These are phyloP conservation scores for Ctenochaetus hawaiiensis DNA, from an alignment of 2,797 vertebrate species.

Conservation along the genomic window DNA sequence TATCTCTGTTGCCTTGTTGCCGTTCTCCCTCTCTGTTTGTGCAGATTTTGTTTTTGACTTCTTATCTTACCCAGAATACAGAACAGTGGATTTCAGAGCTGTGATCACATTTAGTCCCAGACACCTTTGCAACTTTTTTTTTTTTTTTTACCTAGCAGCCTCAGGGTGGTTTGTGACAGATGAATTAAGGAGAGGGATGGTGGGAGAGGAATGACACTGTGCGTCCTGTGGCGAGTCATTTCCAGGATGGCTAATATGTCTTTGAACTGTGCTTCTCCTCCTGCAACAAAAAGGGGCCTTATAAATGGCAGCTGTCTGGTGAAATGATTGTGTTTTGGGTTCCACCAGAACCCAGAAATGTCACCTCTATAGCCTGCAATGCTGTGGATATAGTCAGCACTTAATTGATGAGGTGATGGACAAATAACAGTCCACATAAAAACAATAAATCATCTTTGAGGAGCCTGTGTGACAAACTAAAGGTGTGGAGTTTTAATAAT, in stretches of 20 bases:
- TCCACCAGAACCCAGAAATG: not conserved
- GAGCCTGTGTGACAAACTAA: not conserved
- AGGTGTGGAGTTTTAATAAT: not conserved
- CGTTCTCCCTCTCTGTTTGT: not conserved
- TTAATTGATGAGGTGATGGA: not conserved
- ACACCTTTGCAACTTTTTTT: constrained; percentile 7
- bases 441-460: not conserved
- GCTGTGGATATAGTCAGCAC: too few relatives aligned
- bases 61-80: not conserved
- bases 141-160: constrained; percentile 45
- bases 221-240: constrained; percentile 11
- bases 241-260: constrained; percentile 22
- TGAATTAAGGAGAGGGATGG: constrained; percentile 20
- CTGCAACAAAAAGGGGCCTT: constrained; percentile 17
- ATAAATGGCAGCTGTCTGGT: constrained; percentile 9
- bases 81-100: not conserved
- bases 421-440: not conserved
- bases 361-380: not conserved
- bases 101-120: constrained; percentile 7
- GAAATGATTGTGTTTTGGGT: not conserved
- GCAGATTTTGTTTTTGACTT: constrained; percentile 18
- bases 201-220: not conserved
- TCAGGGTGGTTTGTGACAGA: constrained; percentile 52
- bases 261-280: constrained; percentile 43
- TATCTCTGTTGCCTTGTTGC: not conserved